Base-by-base conservation (phyloP, 2,888 invertebrate genomes). In the Mechanitis mazaeus region DNA sequence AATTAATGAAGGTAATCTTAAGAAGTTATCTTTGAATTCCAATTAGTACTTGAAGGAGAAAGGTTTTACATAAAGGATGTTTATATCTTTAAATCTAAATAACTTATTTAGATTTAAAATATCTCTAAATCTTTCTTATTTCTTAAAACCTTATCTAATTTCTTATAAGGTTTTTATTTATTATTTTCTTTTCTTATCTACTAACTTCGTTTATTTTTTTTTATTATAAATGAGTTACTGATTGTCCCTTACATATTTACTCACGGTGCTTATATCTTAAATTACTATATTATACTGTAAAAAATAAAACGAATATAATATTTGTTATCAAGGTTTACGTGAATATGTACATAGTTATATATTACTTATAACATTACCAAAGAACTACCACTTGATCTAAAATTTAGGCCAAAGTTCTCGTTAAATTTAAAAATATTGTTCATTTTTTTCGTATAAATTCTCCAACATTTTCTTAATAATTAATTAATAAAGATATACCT, bases 1-100 rank as follows among this genome's bases (percentile, higher is more conserved):
- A 53, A 58, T 58, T 58, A 64, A 59, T 42, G 59, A 55, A 45
- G 54, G 42, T 61, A 65, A 68, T 68, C 67, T 68, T 54, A 42
- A 47, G 61, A 63, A 65, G 64, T 61, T 55, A 68, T 69, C 66
- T 58, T 57, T 38, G 61, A 56, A 60, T 53, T 61, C 66, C 61
- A 68, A 69, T 68, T 69, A 65, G 64, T 61, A 55, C 53, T 58
- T 45, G 38, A 58, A 50, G 58, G 57, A 56, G 46, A 45, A 54
- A 11, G 56, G 11, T 9, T 58, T 56, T 46, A 60, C n/a, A 45
- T 54, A 46, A 42, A 9, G 42, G n/a, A 38, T 57, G 45, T 59
- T 56, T 53, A 53, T 58, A 60, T 58, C 57, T 28, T 38, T 20
- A 20, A 20, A 20, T 20, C 20, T 20, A 20, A 20, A 20, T 20